Evolutionary conservation across 64 coral and sea anemone species (phyloP), one percentile per base, ranked within the genome.

Genomic region (Trachythela sp.): DNA sequence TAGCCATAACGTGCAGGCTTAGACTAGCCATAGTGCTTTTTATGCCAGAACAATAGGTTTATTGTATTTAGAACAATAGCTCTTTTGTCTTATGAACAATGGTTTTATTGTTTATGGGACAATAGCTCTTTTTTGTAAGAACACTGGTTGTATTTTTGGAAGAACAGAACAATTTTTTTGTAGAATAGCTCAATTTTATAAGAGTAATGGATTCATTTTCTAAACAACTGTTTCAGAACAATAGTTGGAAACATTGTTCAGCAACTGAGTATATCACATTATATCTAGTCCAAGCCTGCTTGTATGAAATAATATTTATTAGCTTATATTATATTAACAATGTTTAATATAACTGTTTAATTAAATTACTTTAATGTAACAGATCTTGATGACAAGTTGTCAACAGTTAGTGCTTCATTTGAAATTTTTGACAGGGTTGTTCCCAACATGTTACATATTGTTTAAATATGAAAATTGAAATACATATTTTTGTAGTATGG

Each of bases 401-500:
- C 37, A 37, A 39, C 29, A 24, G 68, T 1, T 24, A 72, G n/a
- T 35, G 24, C 68, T 31, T 31, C 11, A 24, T 14, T 27, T 35
- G 17, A 80, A 35, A 36, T 15, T 15, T 80, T 80, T 80, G 31
- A 36, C 37, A 29, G 26, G 75, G 15, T 35, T 80, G 2, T 80
- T 20, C 56, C 18, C 20, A 64, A 64, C 56, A 39, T 80, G 37
- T 36, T 80, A 2, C 30, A 18, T 30, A 80, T 38, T 80, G 37
- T 80, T 80, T 15, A 17, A 72, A 31, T 72, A 39, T 80, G 37
- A 37, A 39, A 80, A 39, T 37, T 39, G 75, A 80, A 72, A 80
- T 80, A 80, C 13, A 80, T 80, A 80, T 80, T 80, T 80, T 80
- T 80, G 68, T 80, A 80, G 34, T 36, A 80, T 64, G 56, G 56